Evolutionary conservation across 2,888 invertebrate species (phyloP).

Genomic region (Hermodice carunculata): DNA sequence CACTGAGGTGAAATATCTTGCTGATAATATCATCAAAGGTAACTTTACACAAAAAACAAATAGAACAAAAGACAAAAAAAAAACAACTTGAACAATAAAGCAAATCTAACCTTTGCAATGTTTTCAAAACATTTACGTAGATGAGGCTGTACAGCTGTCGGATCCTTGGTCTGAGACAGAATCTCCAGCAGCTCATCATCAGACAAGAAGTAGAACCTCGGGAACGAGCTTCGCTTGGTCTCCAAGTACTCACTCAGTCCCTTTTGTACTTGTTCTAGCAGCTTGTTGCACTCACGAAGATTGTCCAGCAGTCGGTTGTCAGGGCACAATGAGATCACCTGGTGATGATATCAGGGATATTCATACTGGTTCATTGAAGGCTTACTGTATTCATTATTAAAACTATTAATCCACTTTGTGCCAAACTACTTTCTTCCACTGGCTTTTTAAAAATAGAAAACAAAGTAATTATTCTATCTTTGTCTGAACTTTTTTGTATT

Average conservation of each 20-base stretch:
- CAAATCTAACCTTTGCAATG: constrained; percentile 75
- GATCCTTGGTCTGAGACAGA: constrained; percentile 71
- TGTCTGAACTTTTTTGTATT: too few relatives aligned
- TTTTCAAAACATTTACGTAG: constrained; percentile 88
- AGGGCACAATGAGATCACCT: constrained; percentile 70
- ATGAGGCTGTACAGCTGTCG: constrained; percentile 74
- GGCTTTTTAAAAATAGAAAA: too few relatives aligned
- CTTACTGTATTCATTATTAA: too few relatives aligned
- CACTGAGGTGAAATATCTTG: too few relatives aligned
- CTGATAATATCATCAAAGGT: too few relatives aligned
- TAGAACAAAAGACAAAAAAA: not conserved
- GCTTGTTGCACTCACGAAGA: constrained; percentile 78
- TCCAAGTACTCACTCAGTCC: constrained; percentile 71
- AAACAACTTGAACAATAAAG: not conserved
- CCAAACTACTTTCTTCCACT: too few relatives aligned
- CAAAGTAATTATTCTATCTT: too few relatives aligned
- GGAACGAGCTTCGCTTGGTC: constrained; percentile 71
- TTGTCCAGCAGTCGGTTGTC: constrained; percentile 76
- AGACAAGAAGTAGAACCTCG: constrained; percentile 72
- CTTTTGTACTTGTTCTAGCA: constrained; percentile 70
- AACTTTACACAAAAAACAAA: not conserved
- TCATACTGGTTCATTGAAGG: not conserved
- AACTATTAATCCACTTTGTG: too few relatives aligned
- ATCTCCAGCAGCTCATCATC: constrained; percentile 71
- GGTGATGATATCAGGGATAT: constrained; percentile 5